These are phyloP conservation scores for Bugulina stolonifera DNA, from an alignment of 2,888 invertebrate genomes.

Conservation along the genomic window DNA sequence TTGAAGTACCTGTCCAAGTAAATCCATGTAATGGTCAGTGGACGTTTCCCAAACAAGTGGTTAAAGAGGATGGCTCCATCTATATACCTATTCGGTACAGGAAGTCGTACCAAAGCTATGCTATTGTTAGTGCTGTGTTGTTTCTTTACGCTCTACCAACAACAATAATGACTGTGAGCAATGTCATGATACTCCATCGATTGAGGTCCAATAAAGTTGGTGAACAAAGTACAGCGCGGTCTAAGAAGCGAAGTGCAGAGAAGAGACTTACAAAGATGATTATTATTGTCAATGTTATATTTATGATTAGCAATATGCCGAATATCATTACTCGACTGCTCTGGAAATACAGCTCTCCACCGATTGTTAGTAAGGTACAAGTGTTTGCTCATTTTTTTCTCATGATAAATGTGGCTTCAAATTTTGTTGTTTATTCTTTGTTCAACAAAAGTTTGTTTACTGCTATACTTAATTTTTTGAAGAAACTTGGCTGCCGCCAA, in stretches of 20 bases:
- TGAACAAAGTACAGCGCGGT: background rate
- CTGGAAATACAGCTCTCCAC: background rate
- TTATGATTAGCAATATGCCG: background rate
- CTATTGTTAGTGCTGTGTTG: constrained; percentile 6
- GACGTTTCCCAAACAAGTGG: background rate
- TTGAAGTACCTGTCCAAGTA: background rate
- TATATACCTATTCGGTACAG: constrained; percentile 1
- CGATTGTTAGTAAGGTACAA: background rate
- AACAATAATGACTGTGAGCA: background rate
- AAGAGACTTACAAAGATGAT: constrained; percentile 7
- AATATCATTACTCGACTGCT: constrained; percentile 15
- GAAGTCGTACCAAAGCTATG: background rate
- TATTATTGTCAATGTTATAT: constrained; percentile 1
- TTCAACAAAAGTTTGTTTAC: constrained; percentile 17
- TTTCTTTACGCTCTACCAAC: constrained; percentile 23
- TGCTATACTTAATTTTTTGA: background rate
- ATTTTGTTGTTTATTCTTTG: constrained; percentile 15
- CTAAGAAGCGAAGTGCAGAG: background rate
- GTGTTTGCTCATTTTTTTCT: constrained; percentile 4
- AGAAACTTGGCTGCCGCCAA: constrained; percentile 52
- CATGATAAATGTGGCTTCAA: constrained; percentile 13
- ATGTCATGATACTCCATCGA: background rate
- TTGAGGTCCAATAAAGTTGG: background rate
- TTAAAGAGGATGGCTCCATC: background rate
- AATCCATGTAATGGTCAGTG: background rate